Percentiles rank a stretch among this genome's conserved stretches.
Evolutionary conservation across 2,888 invertebrate species (phyloP).

Genomic region (Chymomyza caudatula): DNA sequence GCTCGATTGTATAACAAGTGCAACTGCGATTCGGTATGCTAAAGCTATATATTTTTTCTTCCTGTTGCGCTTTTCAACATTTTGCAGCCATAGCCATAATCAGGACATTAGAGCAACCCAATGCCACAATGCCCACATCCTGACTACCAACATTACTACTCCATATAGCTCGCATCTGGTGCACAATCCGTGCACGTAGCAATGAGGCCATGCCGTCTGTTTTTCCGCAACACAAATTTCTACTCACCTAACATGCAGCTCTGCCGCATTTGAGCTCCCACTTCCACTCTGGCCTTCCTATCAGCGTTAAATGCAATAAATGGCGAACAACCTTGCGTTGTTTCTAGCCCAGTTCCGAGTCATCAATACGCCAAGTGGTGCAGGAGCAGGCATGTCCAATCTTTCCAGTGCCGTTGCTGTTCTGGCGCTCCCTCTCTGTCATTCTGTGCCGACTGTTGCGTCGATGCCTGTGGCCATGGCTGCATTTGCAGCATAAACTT

Average conservation of each 20-base stretch:
- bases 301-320: constrained; percentile 63
- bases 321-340: constrained; percentile 54
- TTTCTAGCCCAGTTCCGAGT: neutral
- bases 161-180: neutral
- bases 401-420: neutral
- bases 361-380: neutral
- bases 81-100: constrained; percentile 21
- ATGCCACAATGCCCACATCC: neutral
- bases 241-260: constrained; percentile 16
- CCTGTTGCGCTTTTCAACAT: constrained; percentile 41
- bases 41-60: constrained; percentile 16
- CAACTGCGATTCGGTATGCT: neutral
- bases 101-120: constrained; percentile 23
- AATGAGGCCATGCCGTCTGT: constrained; percentile 12
- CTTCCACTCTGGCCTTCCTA: neutral
- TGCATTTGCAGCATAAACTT: constrained; percentile 48
- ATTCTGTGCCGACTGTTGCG: too few relatives aligned
- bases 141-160: neutral
- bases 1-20: neutral
- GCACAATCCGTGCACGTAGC: constrained; percentile 7
- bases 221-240: constrained; percentile 30
- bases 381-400: neutral
- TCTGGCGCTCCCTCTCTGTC: neutral
- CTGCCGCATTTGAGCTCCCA: neutral
- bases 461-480: neutral